Conservation (phyloP, 2,888 invertebrate species). For the Apodemia duryi region DNA sequence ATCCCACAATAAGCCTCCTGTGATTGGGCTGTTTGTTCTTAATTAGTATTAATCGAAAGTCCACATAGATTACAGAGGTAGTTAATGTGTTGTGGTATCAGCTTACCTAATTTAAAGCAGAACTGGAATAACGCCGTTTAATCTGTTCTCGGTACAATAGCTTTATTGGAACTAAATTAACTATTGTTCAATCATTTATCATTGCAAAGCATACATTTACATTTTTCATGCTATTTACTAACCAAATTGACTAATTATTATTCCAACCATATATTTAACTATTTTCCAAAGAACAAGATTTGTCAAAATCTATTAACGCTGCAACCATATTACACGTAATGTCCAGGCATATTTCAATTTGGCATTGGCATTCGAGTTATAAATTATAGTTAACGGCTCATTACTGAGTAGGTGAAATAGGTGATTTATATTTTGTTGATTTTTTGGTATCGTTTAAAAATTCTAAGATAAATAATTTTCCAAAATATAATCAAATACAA, state of each 20-base stretch:
- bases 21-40: constrained; percentile 77
- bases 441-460: too few species aligned
- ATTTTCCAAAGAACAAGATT: background rate
- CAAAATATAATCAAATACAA: too few species aligned
- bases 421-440: too few species aligned
- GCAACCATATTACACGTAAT: too few species aligned
- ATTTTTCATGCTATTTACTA: background rate
- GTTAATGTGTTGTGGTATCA: constrained; percentile 43
- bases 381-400: too few species aligned
- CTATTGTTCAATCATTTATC: background rate
- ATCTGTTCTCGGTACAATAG: constrained; percentile 5
- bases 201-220: background rate
- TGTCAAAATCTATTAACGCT: too few species aligned
- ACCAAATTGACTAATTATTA: background rate
- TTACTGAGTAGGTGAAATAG: too few species aligned
- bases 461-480: too few species aligned
- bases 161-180: constrained; percentile 4
- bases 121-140: constrained; percentile 15
- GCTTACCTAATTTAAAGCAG: constrained; percentile 32
- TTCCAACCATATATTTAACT: background rate
- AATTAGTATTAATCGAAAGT: constrained; percentile 76
- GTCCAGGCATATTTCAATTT: too few species aligned
- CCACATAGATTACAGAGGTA: constrained; percentile 47
- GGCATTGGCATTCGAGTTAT: too few species aligned
- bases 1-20: constrained; percentile 75